Conservation (phyloP, 2,888 invertebrate species). For the Achlya flavicornis region DNA sequence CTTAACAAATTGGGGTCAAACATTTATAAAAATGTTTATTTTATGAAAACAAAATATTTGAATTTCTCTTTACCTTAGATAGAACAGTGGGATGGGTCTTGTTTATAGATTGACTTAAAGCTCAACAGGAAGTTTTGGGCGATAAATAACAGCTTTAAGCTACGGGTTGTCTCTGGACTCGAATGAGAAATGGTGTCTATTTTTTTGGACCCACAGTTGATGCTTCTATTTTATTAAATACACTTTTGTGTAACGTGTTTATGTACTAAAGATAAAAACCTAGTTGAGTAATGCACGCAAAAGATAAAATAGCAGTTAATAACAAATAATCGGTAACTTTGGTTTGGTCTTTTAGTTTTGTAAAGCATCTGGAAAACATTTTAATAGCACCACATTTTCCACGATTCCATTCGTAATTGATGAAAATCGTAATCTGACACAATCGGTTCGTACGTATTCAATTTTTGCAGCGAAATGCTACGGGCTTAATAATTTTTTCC, state of each 20-base stretch:
- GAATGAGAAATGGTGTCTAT: not conserved
- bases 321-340: no score
- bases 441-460: conserved; percentile 38
- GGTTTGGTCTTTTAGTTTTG: no score
- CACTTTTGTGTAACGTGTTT: no score
- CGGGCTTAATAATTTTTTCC: conserved; percentile 17
- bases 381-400: conserved; percentile 21
- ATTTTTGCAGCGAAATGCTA: conserved; percentile 32
- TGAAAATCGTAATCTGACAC: conserved; percentile 47
- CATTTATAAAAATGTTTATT: not conserved
- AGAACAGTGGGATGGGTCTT: not conserved
- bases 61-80: not conserved
- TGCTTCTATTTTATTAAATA: no score
- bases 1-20: no score
- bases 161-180: not conserved
- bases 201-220: not conserved
- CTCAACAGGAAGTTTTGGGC: not conserved
- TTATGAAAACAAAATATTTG: not conserved
- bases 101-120: not conserved
- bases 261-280: no score
- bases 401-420: conserved; percentile 33
- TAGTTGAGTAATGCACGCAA: no score
- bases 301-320: no score
- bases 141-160: not conserved
- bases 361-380: not conserved